Evolutionary conservation across 2,113 vertebrate genomes (phyloP).

Genomic region (Lucifuga dentata): DNA sequence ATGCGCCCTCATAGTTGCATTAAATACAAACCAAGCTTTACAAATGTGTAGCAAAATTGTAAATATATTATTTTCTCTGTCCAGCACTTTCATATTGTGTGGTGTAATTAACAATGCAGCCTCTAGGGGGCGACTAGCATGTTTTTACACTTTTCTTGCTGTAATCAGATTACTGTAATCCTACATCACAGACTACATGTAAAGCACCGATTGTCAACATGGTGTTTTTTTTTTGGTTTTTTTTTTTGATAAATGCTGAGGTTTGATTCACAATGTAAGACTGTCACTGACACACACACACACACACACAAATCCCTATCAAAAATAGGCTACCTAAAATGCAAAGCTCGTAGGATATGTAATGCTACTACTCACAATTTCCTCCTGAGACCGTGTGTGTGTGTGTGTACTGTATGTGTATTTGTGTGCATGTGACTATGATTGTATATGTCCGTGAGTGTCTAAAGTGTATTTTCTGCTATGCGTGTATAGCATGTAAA

Average conservation of each 20-base stretch:
- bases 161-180: conserved; percentile 27
- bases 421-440: neutral
- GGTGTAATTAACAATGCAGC: neutral
- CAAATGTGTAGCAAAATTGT: too few relatives aligned
- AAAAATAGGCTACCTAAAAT: conserved; percentile 39
- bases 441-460: neutral
- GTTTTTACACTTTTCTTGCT: neutral
- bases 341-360: conserved; percentile 25
- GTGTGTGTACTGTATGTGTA: conserved; percentile 3
- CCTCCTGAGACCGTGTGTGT: conserved; percentile 2
- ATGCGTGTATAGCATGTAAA: conserved; percentile 8
- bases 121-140: neutral
- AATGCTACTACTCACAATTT: conserved; percentile 11
- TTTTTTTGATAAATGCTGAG: too few relatives aligned
- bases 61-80: too few relatives aligned
- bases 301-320: conserved; percentile 21
- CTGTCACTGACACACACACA: neutral
- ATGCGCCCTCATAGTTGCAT: too few relatives aligned
- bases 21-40: too few relatives aligned
- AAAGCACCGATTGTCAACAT: conserved; percentile 13
- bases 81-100: neutral
- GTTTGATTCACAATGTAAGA: conserved; percentile 21
- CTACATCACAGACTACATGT: conserved; percentile 22
- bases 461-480: neutral
- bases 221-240: conserved; percentile 23